Conservation (phyloP, 2,888 invertebrate genomes). For the Prionchulus punctatus region DNA sequence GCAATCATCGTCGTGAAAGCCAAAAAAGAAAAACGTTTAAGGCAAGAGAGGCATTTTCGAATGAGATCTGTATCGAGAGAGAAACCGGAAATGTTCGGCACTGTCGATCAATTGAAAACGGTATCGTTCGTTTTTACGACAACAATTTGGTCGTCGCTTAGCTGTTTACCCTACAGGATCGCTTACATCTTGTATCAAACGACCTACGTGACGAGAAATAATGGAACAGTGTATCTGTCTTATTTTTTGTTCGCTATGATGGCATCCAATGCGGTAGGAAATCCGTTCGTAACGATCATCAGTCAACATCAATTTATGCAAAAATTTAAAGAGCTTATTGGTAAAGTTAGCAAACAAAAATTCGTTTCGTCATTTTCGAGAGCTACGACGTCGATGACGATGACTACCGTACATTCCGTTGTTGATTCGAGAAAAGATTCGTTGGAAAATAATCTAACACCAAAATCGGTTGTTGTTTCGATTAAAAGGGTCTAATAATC, state of each 20-base stretch:
- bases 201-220: neutral
- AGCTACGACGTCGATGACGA: too few relatives aligned
- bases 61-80: too few relatives aligned
- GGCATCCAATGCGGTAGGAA: conserved; percentile 4
- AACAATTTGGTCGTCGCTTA: conserved; percentile 5
- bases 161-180: conserved; percentile 9
- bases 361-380: too few relatives aligned
- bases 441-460: too few relatives aligned
- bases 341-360: too few relatives aligned
- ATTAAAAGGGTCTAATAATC: too few relatives aligned
- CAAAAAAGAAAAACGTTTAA: neutral
- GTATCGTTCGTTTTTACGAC: conserved; percentile 6
- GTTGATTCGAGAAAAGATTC: too few relatives aligned
- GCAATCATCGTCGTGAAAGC: conserved; percentile 1
- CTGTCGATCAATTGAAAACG: conserved; percentile 5
- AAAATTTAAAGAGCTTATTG: neutral
- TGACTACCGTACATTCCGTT: too few relatives aligned
- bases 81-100: neutral
- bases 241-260: conserved; percentile 5
- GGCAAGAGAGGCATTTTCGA: neutral
- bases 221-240: too few relatives aligned
- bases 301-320: neutral
- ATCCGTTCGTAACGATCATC: conserved; percentile 7
- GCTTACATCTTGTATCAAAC: neutral
- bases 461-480: too few relatives aligned